Conservation (phyloP, 2,888 invertebrate species). For the Biston betularia region DNA sequence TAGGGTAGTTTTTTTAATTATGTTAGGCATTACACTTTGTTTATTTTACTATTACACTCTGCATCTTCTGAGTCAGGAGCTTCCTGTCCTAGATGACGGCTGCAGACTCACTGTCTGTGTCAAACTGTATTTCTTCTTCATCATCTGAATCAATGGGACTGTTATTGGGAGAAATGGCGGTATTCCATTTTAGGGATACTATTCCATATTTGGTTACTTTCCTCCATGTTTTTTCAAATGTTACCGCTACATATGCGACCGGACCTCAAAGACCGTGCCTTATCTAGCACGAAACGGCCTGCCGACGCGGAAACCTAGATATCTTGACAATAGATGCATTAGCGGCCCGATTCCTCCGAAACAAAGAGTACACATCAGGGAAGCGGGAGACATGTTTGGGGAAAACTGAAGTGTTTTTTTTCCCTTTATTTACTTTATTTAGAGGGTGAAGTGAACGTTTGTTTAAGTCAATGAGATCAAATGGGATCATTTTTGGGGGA, state of each 20-base stretch:
- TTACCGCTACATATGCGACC: neutral
- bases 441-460: constrained; percentile 2
- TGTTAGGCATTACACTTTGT: too few species aligned
- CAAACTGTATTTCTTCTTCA: too few species aligned
- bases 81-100: too few species aligned
- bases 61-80: too few species aligned
- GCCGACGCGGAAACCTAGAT: constrained; percentile 35
- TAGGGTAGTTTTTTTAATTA: too few species aligned
- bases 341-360: constrained; percentile 38
- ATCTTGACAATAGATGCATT: constrained; percentile 47
- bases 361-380: constrained; percentile 31
- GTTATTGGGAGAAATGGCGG: too few species aligned
- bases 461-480: constrained; percentile 15
- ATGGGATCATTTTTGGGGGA: neutral
- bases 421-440: neutral
- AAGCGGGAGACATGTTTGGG: constrained; percentile 18
- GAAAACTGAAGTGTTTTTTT: constrained; percentile 4
- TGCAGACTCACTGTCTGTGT: too few species aligned
- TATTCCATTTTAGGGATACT: too few species aligned
- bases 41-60: too few species aligned
- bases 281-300: constrained; percentile 41
- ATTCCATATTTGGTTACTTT: too few species aligned
- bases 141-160: too few species aligned
- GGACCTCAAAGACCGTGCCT: constrained; percentile 13
- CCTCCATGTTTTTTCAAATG: too few species aligned